phyloP scores from a whole-genome alignment of 2,797 vertebrate genomes.

The Macropus fuliginosus region DNA sequence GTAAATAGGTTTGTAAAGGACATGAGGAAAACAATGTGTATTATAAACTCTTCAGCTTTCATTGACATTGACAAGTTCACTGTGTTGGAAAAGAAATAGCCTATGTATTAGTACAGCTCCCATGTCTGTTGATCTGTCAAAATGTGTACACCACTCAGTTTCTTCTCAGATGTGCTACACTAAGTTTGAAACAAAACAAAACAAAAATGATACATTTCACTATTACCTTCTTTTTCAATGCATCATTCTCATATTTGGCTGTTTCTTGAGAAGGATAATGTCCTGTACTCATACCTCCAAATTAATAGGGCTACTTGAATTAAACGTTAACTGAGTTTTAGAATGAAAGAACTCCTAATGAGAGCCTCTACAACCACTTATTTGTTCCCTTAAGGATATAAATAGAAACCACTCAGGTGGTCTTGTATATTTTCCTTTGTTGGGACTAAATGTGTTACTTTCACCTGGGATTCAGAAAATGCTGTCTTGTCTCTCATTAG shows the following conservation, averaged over 20 bases:
- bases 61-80: conserved; percentile 23
- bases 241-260: conserved; percentile 12
- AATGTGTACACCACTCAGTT: conserved; percentile 37
- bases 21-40: conserved; percentile 28
- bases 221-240: background rate
- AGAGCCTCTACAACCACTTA: conserved; percentile 11
- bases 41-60: conserved; percentile 41
- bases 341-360: conserved; percentile 2
- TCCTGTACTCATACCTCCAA: background rate
- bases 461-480: background rate
- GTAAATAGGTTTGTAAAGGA: conserved; percentile 58
- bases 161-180: background rate
- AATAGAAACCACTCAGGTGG: conserved; percentile 19
- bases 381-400: background rate
- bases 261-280: conserved; percentile 12
- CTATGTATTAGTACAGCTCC: background rate
- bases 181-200: conserved; percentile 48
- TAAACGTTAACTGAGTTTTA: background rate
- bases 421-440: conserved; percentile 20
- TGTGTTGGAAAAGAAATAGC: conserved; percentile 32
- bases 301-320: background rate
- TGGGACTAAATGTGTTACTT: background rate
- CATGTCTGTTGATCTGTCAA: conserved; percentile 51
- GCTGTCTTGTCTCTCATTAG: conserved; percentile 24
- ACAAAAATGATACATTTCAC: background rate